Conservation (phyloP, 2,888 invertebrate species). For the Endotricha flammealis region DNA sequence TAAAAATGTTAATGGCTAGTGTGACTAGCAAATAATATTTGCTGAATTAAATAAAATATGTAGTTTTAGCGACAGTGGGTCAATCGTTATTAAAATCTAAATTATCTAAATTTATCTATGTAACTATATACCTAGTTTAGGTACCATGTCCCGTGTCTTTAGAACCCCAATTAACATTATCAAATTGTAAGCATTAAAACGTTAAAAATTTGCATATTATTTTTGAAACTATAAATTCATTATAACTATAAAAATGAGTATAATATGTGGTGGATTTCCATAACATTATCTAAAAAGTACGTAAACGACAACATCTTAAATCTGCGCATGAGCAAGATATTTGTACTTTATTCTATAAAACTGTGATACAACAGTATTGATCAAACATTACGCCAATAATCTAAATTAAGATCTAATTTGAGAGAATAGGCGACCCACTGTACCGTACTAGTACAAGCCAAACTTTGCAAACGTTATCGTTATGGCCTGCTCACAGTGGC, state of each 20-base stretch:
- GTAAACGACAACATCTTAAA: constrained; percentile 57
- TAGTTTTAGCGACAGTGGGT: constrained; percentile 69
- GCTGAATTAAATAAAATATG: constrained; percentile 56
- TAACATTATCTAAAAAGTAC: constrained; percentile 41
- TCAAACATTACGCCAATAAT: constrained; percentile 45
- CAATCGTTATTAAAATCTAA: constrained; percentile 45
- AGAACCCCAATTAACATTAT: constrained; percentile 36
- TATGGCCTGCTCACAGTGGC: too few species aligned
- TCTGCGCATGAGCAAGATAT: constrained; percentile 71
- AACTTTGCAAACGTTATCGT: constrained; percentile 23
- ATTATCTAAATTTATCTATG: constrained; percentile 50
- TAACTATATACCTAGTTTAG: constrained; percentile 54
- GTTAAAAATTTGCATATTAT: constrained; percentile 41
- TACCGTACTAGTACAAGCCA: constrained; percentile 30
- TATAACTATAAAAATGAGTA: constrained; percentile 61
- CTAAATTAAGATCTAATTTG: constrained; percentile 46
- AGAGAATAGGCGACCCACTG: constrained; percentile 58
- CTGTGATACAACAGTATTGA: constrained; percentile 27
- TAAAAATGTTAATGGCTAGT: constrained; percentile 66
- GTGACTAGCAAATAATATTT: constrained; percentile 76
- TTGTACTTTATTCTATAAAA: constrained; percentile 61
- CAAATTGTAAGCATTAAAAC: constrained; percentile 44
- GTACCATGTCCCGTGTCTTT: constrained; percentile 53
- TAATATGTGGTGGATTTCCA: constrained; percentile 47
- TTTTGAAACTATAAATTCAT: constrained; percentile 45